phyloP scores from a whole-genome alignment of 2,888 invertebrate genomes.

The Cataglyphis altisquamis region DNA sequence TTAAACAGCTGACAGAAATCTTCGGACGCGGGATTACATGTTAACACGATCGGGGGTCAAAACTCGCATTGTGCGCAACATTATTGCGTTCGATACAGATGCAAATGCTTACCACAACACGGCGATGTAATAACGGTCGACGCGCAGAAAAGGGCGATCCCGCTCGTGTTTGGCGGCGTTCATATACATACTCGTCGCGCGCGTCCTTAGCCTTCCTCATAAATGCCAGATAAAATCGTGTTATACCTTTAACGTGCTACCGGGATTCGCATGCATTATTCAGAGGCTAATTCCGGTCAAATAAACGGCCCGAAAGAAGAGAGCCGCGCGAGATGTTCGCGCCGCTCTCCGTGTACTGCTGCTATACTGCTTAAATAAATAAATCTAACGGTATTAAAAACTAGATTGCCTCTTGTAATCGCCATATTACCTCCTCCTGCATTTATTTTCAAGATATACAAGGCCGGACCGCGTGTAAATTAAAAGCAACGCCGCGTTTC shows the following conservation, averaged over 20 bases:
- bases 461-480: conserved; percentile 40
- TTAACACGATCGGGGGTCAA: conserved; percentile 64
- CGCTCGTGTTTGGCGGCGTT: conserved; percentile 64
- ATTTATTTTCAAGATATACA: conserved; percentile 50
- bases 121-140: conserved; percentile 73
- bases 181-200: conserved; percentile 66
- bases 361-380: conserved; percentile 59
- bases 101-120: conserved; percentile 73
- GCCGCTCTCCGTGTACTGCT: conserved; percentile 25
- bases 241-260: conserved; percentile 78
- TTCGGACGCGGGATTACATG: conserved; percentile 50
- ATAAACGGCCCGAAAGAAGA: conserved; percentile 79
- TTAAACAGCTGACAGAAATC: conserved; percentile 48
- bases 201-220: conserved; percentile 76
- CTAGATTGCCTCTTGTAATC: conserved; percentile 52
- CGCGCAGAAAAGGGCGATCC: conserved; percentile 59
- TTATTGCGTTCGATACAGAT: conserved; percentile 78
- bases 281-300: conserved; percentile 80
- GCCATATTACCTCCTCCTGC: conserved; percentile 33
- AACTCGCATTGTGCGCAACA: conserved; percentile 67
- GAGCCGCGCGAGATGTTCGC: conserved; percentile 64
- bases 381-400: conserved; percentile 52
- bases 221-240: conserved; percentile 83
- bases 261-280: conserved; percentile 81
- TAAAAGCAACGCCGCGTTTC: conserved; percentile 50